These are phyloP conservation scores for Phataginus tetradactyla DNA, from an alignment of 2,797 vertebrate genomes.

Conservation along the genomic window DNA sequence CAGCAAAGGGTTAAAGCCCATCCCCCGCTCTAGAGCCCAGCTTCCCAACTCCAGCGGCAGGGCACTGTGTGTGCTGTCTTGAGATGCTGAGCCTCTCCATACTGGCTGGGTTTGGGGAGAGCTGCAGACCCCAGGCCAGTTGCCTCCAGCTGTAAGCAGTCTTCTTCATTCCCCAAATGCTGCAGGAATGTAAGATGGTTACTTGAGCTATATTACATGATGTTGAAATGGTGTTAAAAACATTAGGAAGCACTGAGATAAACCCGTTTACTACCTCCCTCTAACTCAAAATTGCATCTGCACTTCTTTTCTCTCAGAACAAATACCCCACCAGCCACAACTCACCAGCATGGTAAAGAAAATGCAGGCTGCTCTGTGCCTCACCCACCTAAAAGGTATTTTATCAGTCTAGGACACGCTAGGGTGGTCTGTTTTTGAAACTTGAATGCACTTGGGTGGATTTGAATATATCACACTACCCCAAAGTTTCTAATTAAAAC, in stretches of 20 bases:
- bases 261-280: neutral
- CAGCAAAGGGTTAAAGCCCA: neutral
- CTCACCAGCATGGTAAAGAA: neutral
- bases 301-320: neutral
- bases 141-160: neutral
- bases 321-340: neutral
- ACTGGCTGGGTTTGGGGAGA: neutral
- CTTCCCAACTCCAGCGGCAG: neutral
- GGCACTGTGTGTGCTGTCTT: neutral
- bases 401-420: neutral
- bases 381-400: neutral
- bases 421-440: neutral
- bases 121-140: neutral
- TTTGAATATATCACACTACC: neutral
- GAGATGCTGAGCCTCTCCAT: neutral
- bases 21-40: neutral
- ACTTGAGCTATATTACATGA: neutral
- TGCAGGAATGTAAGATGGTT: neutral
- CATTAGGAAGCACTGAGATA: neutral
- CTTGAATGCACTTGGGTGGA: neutral
- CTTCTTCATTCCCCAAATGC: neutral
- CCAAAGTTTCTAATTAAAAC: neutral
- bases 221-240: neutral
- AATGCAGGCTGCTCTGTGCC: neutral
- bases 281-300: neutral